phyloP scores from a whole-genome alignment of 2,113 vertebrate species.

The Microcebus lehilahytsara region DNA sequence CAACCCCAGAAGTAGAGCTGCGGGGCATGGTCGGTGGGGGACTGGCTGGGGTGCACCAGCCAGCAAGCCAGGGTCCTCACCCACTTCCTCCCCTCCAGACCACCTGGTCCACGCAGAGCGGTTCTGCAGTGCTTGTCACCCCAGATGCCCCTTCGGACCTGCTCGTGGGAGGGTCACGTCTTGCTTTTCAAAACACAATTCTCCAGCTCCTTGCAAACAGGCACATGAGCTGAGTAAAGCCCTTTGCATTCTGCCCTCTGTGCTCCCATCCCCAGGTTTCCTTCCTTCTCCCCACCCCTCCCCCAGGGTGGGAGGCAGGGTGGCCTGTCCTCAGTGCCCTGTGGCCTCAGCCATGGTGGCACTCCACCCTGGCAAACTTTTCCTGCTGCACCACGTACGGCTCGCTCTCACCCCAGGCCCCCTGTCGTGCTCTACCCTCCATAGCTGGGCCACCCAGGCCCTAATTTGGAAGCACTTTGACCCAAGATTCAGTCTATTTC shows the following conservation, averaged over 20 bases:
- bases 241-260: neutral
- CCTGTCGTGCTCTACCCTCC: neutral
- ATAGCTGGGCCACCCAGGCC: no score
- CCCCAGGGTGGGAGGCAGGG: neutral
- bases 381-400: no score
- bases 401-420: neutral
- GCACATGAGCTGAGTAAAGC: neutral
- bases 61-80: fast-evolving
- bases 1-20: neutral
- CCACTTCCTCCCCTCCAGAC: neutral
- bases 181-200: neutral
- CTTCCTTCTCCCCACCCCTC: neutral
- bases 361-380: no score
- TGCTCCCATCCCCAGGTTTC: neutral
- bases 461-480: neutral
- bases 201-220: neutral
- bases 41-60: no score
- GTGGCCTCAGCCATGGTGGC: neutral
- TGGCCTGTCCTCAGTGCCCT: neutral
- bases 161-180: neutral
- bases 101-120: neutral
- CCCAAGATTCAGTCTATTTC: neutral
- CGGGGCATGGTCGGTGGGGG: neutral
- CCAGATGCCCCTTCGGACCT: neutral
- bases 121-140: no score